Evolutionary conservation across 2,797 vertebrate species (phyloP).

Genomic region (Momotus momota): DNA sequence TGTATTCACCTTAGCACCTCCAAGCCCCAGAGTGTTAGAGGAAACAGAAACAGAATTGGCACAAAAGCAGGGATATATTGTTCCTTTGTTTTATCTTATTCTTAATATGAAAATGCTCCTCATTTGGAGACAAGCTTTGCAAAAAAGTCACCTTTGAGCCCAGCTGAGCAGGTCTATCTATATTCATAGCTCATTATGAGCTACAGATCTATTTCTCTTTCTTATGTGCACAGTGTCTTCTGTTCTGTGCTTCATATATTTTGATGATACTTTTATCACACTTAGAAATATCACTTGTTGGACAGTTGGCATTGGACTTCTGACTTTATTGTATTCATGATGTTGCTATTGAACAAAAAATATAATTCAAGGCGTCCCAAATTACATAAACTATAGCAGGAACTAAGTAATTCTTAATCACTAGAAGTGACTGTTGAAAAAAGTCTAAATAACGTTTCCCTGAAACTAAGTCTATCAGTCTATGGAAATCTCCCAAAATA

Average conservation of each 20-base stretch:
- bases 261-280: neutral
- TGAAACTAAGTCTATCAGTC: neutral
- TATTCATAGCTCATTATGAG: neutral
- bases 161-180: neutral
- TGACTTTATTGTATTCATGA: neutral
- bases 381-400: neutral
- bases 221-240: neutral
- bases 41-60: neutral
- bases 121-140: neutral
- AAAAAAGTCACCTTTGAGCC: neutral
- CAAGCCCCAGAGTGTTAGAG: neutral
- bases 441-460: neutral
- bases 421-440: neutral
- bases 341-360: neutral
- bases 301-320: neutral
- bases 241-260: neutral
- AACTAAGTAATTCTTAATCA: neutral
- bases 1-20: neutral
- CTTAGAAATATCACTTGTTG: neutral
- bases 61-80: neutral
- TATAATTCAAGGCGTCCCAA: neutral
- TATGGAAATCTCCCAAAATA: neutral
- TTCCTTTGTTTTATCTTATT: neutral
- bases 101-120: neutral
- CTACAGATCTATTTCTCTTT: neutral